phyloP scores from a whole-genome alignment of 2,797 vertebrate species.

The Tokudaia muenninki region DNA sequence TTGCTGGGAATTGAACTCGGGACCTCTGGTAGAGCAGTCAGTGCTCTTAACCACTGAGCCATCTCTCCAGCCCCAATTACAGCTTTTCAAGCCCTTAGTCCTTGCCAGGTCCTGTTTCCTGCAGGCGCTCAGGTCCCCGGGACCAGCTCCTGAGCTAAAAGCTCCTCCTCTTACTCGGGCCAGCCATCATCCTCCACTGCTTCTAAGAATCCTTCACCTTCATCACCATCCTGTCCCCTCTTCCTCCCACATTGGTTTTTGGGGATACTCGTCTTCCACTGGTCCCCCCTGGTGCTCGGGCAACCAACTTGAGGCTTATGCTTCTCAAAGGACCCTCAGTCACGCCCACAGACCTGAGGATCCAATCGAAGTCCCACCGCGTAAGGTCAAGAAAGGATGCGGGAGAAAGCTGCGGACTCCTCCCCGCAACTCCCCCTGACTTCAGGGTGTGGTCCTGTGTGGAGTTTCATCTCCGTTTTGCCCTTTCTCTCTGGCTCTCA shows the following conservation, averaged over 20 bases:
- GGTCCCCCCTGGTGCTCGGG: not conserved
- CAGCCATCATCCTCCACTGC: accelerated
- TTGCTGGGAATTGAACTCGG: too few relatives aligned
- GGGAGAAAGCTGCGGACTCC: not conserved
- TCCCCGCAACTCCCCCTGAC: too few relatives aligned
- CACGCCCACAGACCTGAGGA: accelerated
- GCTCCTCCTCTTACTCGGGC: not conserved
- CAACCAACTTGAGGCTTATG: not conserved
- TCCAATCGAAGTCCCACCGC: not conserved
- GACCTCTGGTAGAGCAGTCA: too few relatives aligned
- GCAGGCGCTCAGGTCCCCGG: too few relatives aligned
- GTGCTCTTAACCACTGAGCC: too few relatives aligned
- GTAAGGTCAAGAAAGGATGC: not conserved
- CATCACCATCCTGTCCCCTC: not conserved
- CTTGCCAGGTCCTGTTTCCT: not conserved
- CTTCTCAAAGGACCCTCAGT: not conserved
- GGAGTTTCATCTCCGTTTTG: not conserved
- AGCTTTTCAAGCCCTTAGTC: not conserved
- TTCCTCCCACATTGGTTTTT: not conserved
- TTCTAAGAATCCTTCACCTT: not conserved
- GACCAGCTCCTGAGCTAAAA: not conserved
- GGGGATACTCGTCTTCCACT: not conserved
- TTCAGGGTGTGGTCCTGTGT: not conserved
- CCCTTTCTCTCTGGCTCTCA: not conserved
- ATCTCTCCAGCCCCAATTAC: not conserved